phyloP scores from a whole-genome alignment of 1,140 invertebrate genomes.

The Heliconius hewitsoni region DNA sequence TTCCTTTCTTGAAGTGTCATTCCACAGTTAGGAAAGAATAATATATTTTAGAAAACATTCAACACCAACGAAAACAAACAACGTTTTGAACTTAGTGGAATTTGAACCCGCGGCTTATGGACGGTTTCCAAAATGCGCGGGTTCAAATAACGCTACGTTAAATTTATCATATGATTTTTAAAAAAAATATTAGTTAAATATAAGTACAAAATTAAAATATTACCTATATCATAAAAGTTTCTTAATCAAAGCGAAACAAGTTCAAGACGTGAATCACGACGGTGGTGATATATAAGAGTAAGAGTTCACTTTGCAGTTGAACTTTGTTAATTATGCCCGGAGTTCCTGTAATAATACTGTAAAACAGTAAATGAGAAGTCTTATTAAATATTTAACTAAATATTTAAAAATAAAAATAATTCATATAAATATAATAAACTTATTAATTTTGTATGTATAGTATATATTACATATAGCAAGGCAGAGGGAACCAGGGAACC shows the following conservation, averaged over 20 bases:
- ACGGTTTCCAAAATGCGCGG: no score
- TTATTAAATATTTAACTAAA: constrained; percentile 14
- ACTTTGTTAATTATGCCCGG: constrained; percentile 38
- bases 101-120: no score
- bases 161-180: no score
- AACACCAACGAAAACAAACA: no score
- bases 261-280: constrained; percentile 4
- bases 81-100: no score
- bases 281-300: constrained; percentile 22
- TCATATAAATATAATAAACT: background rate
- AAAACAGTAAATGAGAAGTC: constrained; percentile 21
- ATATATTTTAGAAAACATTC: no score
- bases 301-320: constrained; percentile 22
- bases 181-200: background rate
- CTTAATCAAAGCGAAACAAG: constrained; percentile 5
- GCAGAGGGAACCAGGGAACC: no score
- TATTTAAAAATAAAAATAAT: background rate
- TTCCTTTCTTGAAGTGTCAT: no score
- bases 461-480: no score
- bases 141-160: no score
- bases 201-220: background rate
- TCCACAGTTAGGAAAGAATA: no score
- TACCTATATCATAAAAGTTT: constrained; percentile 12
- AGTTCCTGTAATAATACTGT: constrained; percentile 18
- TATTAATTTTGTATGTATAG: no score